Conservation (phyloP, 1,140 invertebrate genomes). For the Pogonomyrmex californicus region DNA sequence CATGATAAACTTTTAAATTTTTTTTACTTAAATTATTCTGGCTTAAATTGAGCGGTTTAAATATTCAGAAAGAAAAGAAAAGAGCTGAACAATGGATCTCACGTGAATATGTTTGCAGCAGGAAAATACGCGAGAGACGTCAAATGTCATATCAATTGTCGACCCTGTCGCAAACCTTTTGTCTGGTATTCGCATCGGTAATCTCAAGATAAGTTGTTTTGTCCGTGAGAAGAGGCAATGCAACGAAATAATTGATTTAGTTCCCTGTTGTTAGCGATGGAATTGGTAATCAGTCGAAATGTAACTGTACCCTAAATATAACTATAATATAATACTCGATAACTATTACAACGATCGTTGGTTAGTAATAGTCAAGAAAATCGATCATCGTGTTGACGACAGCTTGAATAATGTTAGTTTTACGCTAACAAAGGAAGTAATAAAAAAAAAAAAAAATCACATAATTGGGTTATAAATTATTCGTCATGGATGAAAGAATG, state of each 20-base stretch:
- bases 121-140: slow-evolving; percentile 24
- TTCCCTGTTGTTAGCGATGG: neutral
- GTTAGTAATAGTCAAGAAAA: neutral
- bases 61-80: neutral
- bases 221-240: neutral
- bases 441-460: slow-evolving; percentile 1
- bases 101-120: slow-evolving; percentile 18
- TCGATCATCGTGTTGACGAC: slow-evolving; percentile 5
- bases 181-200: neutral
- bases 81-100: slow-evolving; percentile 11
- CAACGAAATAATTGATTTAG: slow-evolving; percentile 1
- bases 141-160: slow-evolving; percentile 31
- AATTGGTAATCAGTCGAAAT: neutral
- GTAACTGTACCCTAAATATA: neutral
- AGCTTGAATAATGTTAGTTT: slow-evolving; percentile 18
- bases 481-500: no score
- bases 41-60: neutral
- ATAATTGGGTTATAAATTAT: slow-evolving; percentile 17
- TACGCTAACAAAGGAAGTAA: neutral
- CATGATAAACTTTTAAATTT: neutral
- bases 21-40: neutral
- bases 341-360: slow-evolving; percentile 2
- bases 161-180: neutral
- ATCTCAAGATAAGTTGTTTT: neutral
- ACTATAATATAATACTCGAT: neutral